Conservation (phyloP, 64 coral and sea anemone genomes). For the Acropora tenuis region DNA sequence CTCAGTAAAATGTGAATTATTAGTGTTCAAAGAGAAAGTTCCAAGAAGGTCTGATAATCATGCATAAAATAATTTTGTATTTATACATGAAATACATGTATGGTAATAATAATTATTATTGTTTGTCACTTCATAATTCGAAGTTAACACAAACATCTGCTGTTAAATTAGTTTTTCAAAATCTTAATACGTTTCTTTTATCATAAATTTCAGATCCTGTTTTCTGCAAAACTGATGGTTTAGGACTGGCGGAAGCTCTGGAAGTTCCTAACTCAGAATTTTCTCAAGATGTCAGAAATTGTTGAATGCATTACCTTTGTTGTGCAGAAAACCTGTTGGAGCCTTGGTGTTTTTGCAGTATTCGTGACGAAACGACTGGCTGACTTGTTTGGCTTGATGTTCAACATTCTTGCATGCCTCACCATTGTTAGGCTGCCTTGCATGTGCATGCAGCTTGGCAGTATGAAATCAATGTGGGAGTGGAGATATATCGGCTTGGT, state of each 20-base stretch:
- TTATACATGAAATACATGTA: neutral
- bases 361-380: conserved; percentile 79
- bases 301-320: conserved; percentile 94
- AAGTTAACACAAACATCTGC: neutral
- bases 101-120: too few relatives aligned
- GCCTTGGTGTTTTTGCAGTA: conserved; percentile 73
- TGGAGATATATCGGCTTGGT: conserved; percentile 85
- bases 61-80: too few relatives aligned
- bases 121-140: too few relatives aligned
- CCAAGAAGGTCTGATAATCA: too few relatives aligned
- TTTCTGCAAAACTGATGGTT: neutral
- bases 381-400: conserved; percentile 86
- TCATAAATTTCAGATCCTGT: neutral
- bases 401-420: conserved; percentile 93
- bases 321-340: conserved; percentile 95
- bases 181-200: too few relatives aligned
- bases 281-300: conserved; percentile 91
- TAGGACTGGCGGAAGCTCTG: neutral
- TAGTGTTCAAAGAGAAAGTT: too few relatives aligned
- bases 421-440: conserved; percentile 81
- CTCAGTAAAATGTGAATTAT: too few relatives aligned
- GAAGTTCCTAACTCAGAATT: neutral
- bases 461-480: conserved; percentile 64
- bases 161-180: neutral
- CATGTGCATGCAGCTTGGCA: conserved; percentile 77